These are phyloP conservation scores for Edolisoma coerulescens DNA, from an alignment of 2,113 vertebrate genomes.

Conservation along the genomic window DNA sequence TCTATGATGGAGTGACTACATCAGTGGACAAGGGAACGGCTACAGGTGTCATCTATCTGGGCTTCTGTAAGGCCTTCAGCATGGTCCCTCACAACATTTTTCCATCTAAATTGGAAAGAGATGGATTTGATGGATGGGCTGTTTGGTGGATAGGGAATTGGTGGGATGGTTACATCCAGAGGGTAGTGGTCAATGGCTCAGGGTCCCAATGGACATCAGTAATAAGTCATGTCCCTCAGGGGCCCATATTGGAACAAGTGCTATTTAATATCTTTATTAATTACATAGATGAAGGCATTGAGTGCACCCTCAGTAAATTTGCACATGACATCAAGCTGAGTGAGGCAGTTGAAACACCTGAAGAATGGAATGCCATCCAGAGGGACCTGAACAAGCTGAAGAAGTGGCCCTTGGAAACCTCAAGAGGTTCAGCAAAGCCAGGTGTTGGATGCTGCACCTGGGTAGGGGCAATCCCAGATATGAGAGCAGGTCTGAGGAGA, in stretches of 20 bases:
- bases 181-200: background rate
- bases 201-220: background rate
- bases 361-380: background rate
- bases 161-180: background rate
- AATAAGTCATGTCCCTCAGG: background rate
- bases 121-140: background rate
- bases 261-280: background rate
- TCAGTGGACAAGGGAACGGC: background rate
- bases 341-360: background rate
- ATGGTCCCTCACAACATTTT: background rate
- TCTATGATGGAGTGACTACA: background rate
- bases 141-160: background rate
- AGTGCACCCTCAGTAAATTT: background rate
- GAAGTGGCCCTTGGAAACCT: background rate
- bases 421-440: background rate
- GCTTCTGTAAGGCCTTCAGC: background rate
- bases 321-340: background rate
- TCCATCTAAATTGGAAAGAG: background rate
- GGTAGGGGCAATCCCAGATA: background rate
- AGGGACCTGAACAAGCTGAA: background rate
- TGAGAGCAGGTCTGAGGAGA: background rate
- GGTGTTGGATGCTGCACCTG: background rate
- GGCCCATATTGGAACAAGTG: background rate
- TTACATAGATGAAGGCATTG: background rate
- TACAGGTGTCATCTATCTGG: background rate